phyloP scores from a whole-genome alignment of 2,888 invertebrate species.

The Notodonta dromedarius region DNA sequence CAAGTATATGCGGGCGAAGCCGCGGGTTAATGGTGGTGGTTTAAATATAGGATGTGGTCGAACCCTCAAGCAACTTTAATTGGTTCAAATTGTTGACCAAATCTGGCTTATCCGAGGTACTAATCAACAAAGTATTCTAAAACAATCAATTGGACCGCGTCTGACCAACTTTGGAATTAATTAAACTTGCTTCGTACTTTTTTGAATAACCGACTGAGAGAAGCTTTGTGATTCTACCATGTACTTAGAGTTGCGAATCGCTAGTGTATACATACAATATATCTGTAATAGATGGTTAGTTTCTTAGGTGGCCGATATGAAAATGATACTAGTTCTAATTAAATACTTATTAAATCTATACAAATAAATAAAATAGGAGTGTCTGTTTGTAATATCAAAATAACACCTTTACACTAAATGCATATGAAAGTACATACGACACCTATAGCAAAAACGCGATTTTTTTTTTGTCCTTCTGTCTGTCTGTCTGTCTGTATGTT shows the following conservation, averaged over 20 bases:
- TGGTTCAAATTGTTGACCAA: not conserved
- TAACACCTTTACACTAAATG: too few relatives aligned
- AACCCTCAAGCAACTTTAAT: not conserved
- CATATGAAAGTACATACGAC: too few relatives aligned
- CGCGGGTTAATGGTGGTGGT: too few relatives aligned
- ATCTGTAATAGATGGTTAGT: not conserved
- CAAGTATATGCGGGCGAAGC: too few relatives aligned
- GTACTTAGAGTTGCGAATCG: too few relatives aligned
- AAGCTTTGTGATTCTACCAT: not conserved
- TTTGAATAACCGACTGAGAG: not conserved
- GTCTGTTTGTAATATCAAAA: too few relatives aligned
- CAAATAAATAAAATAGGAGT: too few relatives aligned
- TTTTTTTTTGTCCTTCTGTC: too few relatives aligned
- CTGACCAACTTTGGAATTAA: not conserved
- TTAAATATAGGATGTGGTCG: too few relatives aligned
- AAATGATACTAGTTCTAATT: not conserved
- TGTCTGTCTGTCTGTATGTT: too few relatives aligned
- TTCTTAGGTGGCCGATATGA: not conserved
- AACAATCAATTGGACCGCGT: not conserved
- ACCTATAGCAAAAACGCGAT: too few relatives aligned
- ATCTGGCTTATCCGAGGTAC: not conserved
- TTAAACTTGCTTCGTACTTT: not conserved
- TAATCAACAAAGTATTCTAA: conserved; percentile 2
- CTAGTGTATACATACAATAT: not conserved
- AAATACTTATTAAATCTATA: not conserved